phyloP scores from a whole-genome alignment of 2,888 invertebrate species.

The Gymnoscelis rufifasciata region DNA sequence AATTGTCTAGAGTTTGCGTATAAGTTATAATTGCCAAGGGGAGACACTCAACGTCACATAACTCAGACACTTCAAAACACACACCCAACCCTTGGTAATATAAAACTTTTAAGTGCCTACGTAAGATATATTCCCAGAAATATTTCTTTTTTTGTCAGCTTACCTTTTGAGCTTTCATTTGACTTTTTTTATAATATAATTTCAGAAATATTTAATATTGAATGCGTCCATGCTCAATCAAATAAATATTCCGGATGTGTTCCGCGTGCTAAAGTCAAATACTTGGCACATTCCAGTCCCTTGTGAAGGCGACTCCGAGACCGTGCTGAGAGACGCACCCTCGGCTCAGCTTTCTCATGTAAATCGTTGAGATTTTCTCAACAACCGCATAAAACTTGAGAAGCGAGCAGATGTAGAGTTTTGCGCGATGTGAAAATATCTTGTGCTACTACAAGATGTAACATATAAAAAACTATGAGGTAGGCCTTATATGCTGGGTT shows the following conservation, averaged over 20 bases:
- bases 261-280: slow-evolving; percentile 56
- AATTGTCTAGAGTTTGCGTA: neutral
- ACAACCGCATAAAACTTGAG: slow-evolving; percentile 63
- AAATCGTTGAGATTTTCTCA: slow-evolving; percentile 66
- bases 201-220: slow-evolving; percentile 48
- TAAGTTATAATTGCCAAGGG: neutral
- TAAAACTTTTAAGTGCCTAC: neutral
- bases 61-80: neutral
- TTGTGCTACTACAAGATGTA: too few relatives aligned
- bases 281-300: slow-evolving; percentile 64
- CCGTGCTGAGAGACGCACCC: slow-evolving; percentile 43
- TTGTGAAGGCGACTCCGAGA: slow-evolving; percentile 55
- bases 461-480: too few relatives aligned
- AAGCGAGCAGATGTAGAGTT: too few relatives aligned
- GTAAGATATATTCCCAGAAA: too few relatives aligned
- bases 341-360: slow-evolving; percentile 63
- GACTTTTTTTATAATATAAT: slow-evolving; percentile 13
- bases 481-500: too few relatives aligned
- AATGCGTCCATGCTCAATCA: slow-evolving; percentile 60
- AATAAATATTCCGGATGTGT: slow-evolving; percentile 64
- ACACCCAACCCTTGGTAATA: neutral
- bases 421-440: too few relatives aligned
- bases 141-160: neutral
- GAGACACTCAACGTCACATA: neutral
- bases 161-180: neutral